A percentile compares a stretch with the other conserved stretches of the same genome.
Evolutionary conservation across 2,797 vertebrate genomes (phyloP).

Genomic region (Percopsis omiscomaycus): DNA sequence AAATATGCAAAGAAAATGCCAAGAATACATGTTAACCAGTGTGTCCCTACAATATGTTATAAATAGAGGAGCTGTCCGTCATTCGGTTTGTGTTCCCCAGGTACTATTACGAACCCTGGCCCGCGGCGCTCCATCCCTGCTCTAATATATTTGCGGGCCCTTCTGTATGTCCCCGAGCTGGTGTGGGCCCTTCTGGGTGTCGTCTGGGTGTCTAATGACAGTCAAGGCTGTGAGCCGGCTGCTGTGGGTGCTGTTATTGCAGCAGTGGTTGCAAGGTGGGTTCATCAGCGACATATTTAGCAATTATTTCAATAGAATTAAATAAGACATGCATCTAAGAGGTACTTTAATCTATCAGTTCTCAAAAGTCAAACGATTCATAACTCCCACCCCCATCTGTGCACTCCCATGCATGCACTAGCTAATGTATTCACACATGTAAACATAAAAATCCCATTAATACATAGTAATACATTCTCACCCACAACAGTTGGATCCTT

Average conservation of each 20-base stretch:
- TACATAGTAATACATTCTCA: background rate
- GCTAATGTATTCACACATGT: too few species aligned
- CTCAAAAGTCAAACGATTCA: too few species aligned
- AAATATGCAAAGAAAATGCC: too few species aligned
- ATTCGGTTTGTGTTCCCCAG: conserved; percentile 59
- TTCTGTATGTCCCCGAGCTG: conserved; percentile 90
- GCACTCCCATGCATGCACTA: too few species aligned
- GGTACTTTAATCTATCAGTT: too few species aligned
- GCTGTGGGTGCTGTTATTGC: conserved; percentile 81
- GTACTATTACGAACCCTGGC: conserved; percentile 92
- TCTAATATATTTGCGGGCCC: conserved; percentile 87
- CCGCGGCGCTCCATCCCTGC: conserved; percentile 89
- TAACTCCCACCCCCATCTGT: too few species aligned
- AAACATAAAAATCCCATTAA: too few species aligned
- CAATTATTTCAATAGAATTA: too few species aligned
- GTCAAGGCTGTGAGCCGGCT: conserved; percentile 80
- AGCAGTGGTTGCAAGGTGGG: conserved; percentile 89
- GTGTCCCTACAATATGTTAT: background rate
- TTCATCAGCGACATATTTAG: background rate
- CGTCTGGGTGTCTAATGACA: conserved; percentile 84
- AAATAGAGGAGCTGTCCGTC: background rate
- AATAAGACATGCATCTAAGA: background rate
- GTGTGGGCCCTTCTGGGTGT: conserved; percentile 91
- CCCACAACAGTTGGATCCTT: conserved; percentile 87
- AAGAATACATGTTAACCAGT: background rate